Base-by-base conservation (phyloP, 2,113 vertebrate species). In the Lamprologus sp. region DNA sequence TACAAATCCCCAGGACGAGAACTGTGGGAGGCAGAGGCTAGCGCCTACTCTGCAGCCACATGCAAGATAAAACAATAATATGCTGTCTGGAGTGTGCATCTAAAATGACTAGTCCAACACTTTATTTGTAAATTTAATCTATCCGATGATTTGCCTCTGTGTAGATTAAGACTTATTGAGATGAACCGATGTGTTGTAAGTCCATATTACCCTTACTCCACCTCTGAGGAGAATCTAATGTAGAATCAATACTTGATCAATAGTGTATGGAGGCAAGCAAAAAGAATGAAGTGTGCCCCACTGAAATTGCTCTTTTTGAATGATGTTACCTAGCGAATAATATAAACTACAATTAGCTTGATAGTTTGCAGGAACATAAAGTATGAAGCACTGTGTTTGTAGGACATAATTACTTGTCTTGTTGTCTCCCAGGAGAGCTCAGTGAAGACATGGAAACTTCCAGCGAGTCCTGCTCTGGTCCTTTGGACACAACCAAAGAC, bases 401-500 rank as follows among this genome's bases (percentile, higher is more conserved):
- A 58, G 88, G 84, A 84, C 33, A 55, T 84, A 79, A 87, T 58
- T 83, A 85, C 86, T 89, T 90, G 26, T 87, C 49, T 28, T 89
- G 21, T 92, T 73, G 42, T 91, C 81, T 77, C 95, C 87, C 95
- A 99, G 98, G 96, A 96, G 98, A 99, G 93, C 88, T 96, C 73
- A 88, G 84, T 85, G 98, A 98, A 92, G 97, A 98, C 93, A 96
- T 96, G 53, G 98, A 99, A 93, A 97, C 96, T 89, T 96, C 97
- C 89, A 96, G 68, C 87, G 98, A 98, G 92, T 94, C 94, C 54
- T 92, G 94, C 7, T 89, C 95, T 8, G 97, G 97, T 90, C 96
- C 96, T 89, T 97, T 97, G 94, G 98, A 98, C 91, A 95, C 97
- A 93, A 94, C 96, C 88, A 99, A 98, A 97, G 97, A 98, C 90